phyloP scores from a whole-genome alignment of 2,888 invertebrate genomes.

The Drosophila subsilvestris region DNA sequence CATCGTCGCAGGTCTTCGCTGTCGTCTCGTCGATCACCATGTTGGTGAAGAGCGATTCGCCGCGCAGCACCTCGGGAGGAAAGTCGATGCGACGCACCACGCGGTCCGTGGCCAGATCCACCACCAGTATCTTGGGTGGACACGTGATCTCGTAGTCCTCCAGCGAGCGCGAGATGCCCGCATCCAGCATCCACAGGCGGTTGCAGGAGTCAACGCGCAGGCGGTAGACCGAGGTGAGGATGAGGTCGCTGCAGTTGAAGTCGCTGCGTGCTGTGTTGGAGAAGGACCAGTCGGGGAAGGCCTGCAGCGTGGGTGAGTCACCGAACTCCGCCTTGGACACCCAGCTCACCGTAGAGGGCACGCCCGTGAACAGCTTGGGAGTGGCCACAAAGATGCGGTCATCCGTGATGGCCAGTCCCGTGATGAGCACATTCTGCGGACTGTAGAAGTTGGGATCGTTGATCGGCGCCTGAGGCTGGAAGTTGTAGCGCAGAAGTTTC shows the following conservation, averaged over 20 bases:
- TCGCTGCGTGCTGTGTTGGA: constrained; percentile 89
- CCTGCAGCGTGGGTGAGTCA: constrained; percentile 89
- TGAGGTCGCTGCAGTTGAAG: constrained; percentile 90
- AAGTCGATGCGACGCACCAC: constrained; percentile 87
- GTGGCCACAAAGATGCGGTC: constrained; percentile 90
- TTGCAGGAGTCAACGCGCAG: constrained; percentile 91
- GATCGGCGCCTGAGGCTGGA: constrained; percentile 87
- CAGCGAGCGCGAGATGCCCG: constrained; percentile 86
- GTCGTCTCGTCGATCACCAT: constrained; percentile 90
- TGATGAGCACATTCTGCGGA: constrained; percentile 90
- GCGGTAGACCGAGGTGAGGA: constrained; percentile 91
- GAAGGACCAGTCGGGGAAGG: constrained; percentile 91
- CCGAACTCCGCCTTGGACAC: constrained; percentile 88
- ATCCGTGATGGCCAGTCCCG: constrained; percentile 90
- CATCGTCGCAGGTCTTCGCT: constrained; percentile 89
- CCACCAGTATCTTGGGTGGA: constrained; percentile 92
- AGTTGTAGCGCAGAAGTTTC: constrained; percentile 88
- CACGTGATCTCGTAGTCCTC: constrained; percentile 88
- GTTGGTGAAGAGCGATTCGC: constrained; percentile 91
- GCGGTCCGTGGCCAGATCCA: constrained; percentile 90
- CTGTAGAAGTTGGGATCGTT: constrained; percentile 85
- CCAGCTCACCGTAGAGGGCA: constrained; percentile 90
- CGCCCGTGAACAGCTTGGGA: constrained; percentile 90
- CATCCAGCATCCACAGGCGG: constrained; percentile 92
- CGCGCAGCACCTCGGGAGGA: constrained; percentile 90